Percentiles rank a stretch among this genome's conserved stretches.
phyloP scores from a whole-genome alignment of 2,888 invertebrate genomes.

The Calameuta filiformis region DNA sequence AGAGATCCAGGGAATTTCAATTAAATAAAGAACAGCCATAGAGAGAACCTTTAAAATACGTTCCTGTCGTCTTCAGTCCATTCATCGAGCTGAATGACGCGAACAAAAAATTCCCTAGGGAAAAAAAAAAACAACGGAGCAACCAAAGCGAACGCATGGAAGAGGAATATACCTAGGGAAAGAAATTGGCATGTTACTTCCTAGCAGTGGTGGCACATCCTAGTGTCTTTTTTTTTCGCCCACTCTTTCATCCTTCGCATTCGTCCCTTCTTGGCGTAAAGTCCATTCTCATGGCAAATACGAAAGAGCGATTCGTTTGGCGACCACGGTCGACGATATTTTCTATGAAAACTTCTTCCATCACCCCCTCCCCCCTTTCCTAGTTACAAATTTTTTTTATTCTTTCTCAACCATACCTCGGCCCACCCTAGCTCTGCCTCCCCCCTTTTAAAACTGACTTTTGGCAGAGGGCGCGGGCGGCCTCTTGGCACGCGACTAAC shows the following conservation, averaged over 20 bases:
- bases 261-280: background rate
- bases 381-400: background rate
- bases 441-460: conserved; percentile 5
- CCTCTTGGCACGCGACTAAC: conserved; percentile 25
- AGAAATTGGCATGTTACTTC: background rate
- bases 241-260: background rate
- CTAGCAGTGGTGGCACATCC: background rate
- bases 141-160: background rate
- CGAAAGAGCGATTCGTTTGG: background rate
- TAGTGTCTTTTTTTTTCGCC: background rate
- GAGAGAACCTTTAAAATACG: background rate
- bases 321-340: background rate
- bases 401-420: background rate
- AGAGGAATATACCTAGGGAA: background rate
- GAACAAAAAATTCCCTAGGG: background rate
- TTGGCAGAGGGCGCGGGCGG: conserved; percentile 2
- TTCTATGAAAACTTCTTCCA: background rate
- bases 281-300: background rate
- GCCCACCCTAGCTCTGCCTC: background rate
- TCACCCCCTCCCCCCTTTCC: background rate
- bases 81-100: background rate
- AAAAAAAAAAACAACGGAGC: background rate
- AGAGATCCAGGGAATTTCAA: background rate
- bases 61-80: background rate
- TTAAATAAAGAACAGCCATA: background rate